A percentile compares a stretch with the other conserved stretches of the same genome.
These are phyloP conservation scores for Euplexia lucipara DNA, from an alignment of 2,888 invertebrate genomes.

Conservation along the genomic window DNA sequence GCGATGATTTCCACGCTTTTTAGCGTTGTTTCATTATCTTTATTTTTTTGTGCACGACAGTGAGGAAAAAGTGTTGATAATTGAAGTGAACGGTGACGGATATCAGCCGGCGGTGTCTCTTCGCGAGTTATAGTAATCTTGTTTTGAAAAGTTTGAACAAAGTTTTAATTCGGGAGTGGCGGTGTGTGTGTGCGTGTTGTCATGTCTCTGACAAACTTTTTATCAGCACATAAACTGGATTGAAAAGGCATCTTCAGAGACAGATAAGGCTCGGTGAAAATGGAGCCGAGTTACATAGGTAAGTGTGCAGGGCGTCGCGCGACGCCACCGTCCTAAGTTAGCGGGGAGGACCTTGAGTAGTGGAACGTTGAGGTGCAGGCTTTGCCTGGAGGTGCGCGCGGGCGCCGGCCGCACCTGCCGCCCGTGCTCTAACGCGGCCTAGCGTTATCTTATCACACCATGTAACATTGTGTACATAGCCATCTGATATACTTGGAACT, in stretches of 20 bases:
- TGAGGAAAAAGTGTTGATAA: conserved; percentile 64
- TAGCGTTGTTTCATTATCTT: conserved; percentile 57
- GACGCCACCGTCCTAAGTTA: conserved; percentile 41
- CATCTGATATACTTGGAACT: conserved; percentile 69
- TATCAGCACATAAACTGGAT: conserved; percentile 77
- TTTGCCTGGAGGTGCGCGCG: conserved; percentile 64
- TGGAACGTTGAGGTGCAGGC: conserved; percentile 61
- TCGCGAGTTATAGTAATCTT: conserved; percentile 50
- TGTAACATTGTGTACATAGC: conserved; percentile 70
- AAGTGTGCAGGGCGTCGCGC: conserved; percentile 68
- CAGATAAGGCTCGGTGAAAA: conserved; percentile 69
- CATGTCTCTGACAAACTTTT: conserved; percentile 84
- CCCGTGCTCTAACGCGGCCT: conserved; percentile 11
- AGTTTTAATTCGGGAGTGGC: conserved; percentile 80
- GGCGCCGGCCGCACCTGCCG: conserved; percentile 56
- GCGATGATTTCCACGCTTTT: conserved; percentile 73
- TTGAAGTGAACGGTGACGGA: conserved; percentile 33
- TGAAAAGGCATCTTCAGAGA: conserved; percentile 66
- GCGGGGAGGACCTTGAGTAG: conserved; percentile 72
- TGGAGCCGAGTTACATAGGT: conserved; percentile 86
- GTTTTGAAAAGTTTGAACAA: conserved; percentile 78
- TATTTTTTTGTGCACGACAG: conserved; percentile 61
- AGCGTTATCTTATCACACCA: conserved; percentile 79
- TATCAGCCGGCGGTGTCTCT: conserved; percentile 37
- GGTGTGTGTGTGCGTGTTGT: conserved; percentile 79